These are phyloP conservation scores for Biston betularia DNA, from an alignment of 2,888 invertebrate species.

Conservation along the genomic window DNA sequence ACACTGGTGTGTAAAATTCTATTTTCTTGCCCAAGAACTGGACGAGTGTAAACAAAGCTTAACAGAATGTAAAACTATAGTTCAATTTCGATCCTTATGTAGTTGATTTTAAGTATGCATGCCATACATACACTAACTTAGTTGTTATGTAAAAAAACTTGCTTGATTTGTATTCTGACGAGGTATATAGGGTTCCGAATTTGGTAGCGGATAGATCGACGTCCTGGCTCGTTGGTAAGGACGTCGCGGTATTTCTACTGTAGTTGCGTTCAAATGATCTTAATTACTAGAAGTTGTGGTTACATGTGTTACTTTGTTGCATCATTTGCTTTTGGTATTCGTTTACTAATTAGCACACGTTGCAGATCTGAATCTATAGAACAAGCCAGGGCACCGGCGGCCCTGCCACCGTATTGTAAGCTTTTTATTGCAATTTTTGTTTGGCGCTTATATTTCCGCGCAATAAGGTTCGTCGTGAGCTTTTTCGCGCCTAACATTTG, in stretches of 20 bases:
- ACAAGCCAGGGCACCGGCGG: no score
- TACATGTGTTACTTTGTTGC: constrained; percentile 7
- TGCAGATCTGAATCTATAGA: not conserved
- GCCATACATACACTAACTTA: not conserved
- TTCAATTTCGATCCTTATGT: constrained; percentile 21
- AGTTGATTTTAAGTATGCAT: constrained; percentile 11
- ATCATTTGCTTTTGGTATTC: constrained; percentile 3
- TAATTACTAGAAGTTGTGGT: constrained; percentile 2
- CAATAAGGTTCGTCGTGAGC: no score
- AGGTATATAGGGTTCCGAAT: constrained; percentile 24
- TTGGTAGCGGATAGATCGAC: constrained; percentile 28
- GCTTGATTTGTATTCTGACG: constrained; percentile 25
- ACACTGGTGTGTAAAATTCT: not conserved
- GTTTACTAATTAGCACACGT: not conserved
- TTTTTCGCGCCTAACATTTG: no score
- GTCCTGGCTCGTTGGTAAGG: constrained; percentile 12
- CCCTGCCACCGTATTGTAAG: no score
- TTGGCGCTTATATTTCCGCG: no score
- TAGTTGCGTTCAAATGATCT: constrained; percentile 15
- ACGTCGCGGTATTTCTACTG: constrained; percentile 1
- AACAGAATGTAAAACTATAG: constrained; percentile 2
- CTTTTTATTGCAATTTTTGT: no score
- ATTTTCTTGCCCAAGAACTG: constrained; percentile 2
- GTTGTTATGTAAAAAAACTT: constrained; percentile 26
- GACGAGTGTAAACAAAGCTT: constrained; percentile 5